phyloP scores from a whole-genome alignment of 2,888 invertebrate species.

The Drosophila demipolita region DNA sequence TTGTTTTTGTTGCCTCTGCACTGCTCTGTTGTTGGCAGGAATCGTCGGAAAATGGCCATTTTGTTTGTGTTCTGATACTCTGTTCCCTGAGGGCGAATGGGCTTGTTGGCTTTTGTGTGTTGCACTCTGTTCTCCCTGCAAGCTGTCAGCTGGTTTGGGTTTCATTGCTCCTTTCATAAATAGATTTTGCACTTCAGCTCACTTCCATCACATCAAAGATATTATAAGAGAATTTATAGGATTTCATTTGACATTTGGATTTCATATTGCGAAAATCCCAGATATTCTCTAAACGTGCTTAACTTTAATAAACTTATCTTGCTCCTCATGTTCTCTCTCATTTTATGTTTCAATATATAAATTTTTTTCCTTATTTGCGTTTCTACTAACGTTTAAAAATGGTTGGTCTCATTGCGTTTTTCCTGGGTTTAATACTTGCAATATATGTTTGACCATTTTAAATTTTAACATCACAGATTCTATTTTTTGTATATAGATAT shows the following conservation, averaged over 20 bases:
- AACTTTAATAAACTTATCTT: neutral
- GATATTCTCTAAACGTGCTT: neutral
- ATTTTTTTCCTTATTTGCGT: neutral
- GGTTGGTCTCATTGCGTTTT: neutral
- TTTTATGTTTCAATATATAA: neutral
- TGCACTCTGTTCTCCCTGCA: neutral
- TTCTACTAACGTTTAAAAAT: no score
- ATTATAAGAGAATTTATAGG: neutral
- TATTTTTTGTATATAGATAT: neutral
- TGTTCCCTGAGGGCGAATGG: slow-evolving; percentile 14
- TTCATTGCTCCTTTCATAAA: neutral
- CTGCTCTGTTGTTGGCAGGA: slow-evolving; percentile 29
- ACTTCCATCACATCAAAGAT: neutral
- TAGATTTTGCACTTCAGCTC: neutral
- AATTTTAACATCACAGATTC: no score
- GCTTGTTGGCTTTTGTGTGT: neutral
- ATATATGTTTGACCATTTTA: neutral
- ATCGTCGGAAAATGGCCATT: slow-evolving; percentile 66
- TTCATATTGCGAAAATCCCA: neutral
- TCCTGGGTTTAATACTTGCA: neutral
- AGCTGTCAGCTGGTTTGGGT: neutral
- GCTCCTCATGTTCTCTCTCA: neutral
- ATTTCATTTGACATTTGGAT: neutral
- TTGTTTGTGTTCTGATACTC: slow-evolving; percentile 33
- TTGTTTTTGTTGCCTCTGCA: slow-evolving; percentile 19